Conservation (phyloP, 2,113 vertebrate species). For the Mustelus asterias region DNA sequence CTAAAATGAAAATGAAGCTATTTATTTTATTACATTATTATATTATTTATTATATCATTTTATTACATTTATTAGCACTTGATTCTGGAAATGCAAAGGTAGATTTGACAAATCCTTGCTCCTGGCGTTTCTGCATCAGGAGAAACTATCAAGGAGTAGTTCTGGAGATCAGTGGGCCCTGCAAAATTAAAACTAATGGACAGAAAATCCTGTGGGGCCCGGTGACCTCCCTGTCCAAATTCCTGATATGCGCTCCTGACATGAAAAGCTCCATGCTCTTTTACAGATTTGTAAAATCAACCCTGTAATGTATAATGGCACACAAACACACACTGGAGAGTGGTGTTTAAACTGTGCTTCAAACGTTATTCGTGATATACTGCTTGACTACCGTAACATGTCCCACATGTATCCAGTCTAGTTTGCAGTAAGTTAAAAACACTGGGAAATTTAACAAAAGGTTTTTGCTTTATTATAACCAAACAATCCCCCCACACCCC, state of each 20-base stretch:
- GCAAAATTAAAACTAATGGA: constrained; percentile 24
- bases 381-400: background rate
- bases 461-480: background rate
- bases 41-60: no score
- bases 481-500: background rate
- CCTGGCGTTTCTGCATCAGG: background rate
- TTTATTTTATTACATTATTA: background rate
- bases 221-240: background rate
- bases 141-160: background rate
- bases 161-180: background rate
- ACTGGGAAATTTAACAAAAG: constrained; percentile 15
- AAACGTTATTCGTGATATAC: background rate
- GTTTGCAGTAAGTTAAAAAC: background rate
- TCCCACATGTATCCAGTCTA: background rate
- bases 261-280: constrained; percentile 13
- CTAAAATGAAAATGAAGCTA: background rate
- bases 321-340: background rate
- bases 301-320: background rate
- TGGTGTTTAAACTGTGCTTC: background rate
- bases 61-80: no score
- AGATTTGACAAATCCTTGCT: background rate
- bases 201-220: background rate
- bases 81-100: background rate
- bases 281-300: constrained; percentile 33
- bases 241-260: background rate